Conservation (phyloP, 2,888 invertebrate genomes). For the Cacoxenus indagator region DNA sequence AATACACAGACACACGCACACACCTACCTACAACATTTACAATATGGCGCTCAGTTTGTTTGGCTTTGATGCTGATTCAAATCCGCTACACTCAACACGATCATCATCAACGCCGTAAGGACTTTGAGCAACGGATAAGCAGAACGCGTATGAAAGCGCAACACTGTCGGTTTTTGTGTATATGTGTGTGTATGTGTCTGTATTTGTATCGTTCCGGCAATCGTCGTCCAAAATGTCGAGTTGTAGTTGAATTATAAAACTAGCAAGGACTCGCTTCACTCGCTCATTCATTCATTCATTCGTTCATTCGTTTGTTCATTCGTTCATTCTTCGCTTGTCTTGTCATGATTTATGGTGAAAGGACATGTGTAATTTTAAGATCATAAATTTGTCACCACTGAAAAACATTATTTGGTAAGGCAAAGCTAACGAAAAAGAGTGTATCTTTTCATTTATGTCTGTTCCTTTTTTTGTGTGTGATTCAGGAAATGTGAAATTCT, state of each 20-base stretch:
- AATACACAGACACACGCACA: not conserved
- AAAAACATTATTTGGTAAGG: constrained; percentile 29
- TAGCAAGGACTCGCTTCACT: constrained; percentile 3
- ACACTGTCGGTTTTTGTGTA: too few species aligned
- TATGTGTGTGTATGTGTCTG: too few species aligned
- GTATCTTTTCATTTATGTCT: not conserved
- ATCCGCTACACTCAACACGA: not conserved
- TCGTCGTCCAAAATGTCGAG: constrained; percentile 8
- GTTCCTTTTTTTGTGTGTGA: not conserved
- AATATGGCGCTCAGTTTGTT: not conserved
- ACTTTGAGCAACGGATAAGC: not conserved
- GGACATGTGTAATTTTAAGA: constrained; percentile 66
- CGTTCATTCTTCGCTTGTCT: constrained; percentile 18
- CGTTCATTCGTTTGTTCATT: too few species aligned
- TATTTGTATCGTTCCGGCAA: not conserved
- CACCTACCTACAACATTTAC: not conserved
- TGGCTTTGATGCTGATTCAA: not conserved
- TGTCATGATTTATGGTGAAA: constrained; percentile 61
- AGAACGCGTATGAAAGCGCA: not conserved
- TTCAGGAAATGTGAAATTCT: not conserved
- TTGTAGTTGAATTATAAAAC: constrained; percentile 15
- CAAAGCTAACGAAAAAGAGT: not conserved
- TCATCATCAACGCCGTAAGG: not conserved
- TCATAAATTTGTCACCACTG: constrained; percentile 59
- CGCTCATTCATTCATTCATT: not conserved